Evolutionary conservation across 2,113 vertebrate species (phyloP).

Genomic region (Malurus alboscapulatus): DNA sequence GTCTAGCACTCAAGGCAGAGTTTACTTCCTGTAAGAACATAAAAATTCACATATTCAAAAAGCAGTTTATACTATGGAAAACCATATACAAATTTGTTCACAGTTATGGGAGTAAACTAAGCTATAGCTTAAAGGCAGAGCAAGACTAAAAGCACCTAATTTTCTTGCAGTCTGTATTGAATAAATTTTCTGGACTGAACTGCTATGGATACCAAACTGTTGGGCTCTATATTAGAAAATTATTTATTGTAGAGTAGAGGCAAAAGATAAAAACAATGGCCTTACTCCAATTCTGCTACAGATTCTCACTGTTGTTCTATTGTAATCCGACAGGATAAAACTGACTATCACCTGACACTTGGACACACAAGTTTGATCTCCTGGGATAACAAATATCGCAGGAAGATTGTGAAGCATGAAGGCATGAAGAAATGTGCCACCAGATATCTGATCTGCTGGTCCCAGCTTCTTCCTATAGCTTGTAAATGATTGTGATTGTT

Average conservation of each 20-base stretch:
- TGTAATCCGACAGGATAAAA: not conserved
- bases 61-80: not conserved
- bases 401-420: not conserved
- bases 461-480: not conserved
- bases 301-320: not conserved
- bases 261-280: not conserved
- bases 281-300: not conserved
- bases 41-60: not conserved
- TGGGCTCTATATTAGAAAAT: not conserved
- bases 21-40: not conserved
- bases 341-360: not conserved
- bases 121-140: not conserved
- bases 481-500: not conserved
- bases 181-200: not conserved
- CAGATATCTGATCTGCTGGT: not conserved
- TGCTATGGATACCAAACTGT: not conserved
- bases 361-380: not conserved
- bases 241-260: not conserved
- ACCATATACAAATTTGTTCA: not conserved
- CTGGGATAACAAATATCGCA: not conserved
- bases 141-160: not conserved
- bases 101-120: not conserved
- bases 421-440: not conserved
- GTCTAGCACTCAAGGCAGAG: not conserved
- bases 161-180: not conserved